A percentile compares a stretch with the other conserved stretches of the same genome.
These are phyloP conservation scores for Pristionchus fissidentatus DNA, from an alignment of 2,888 invertebrate genomes.

Conservation along the genomic window DNA sequence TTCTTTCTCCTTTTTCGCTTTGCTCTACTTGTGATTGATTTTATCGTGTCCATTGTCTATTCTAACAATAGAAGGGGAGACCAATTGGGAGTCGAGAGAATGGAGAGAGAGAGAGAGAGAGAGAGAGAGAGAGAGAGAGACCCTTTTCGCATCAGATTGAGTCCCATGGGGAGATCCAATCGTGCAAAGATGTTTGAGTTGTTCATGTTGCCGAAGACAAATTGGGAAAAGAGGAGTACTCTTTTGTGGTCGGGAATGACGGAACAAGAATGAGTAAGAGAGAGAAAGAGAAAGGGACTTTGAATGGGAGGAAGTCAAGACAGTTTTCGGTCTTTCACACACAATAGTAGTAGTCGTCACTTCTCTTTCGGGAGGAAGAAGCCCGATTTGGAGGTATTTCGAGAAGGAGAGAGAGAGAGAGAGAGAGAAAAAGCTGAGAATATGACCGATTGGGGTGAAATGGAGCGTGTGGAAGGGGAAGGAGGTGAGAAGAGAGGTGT, in stretches of 20 bases:
- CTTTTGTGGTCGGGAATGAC: neutral
- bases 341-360: too few species aligned
- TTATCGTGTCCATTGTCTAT: neutral
- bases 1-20: conserved; percentile 1
- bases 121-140: neutral
- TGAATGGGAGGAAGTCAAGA: too few species aligned
- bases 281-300: neutral
- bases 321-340: too few species aligned
- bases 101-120: neutral
- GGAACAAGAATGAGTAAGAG: neutral
- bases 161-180: too few species aligned
- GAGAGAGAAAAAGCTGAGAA: neutral
- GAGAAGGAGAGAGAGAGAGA: neutral
- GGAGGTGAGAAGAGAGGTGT: neutral
- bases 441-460: neutral
- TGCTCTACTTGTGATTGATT: conserved; percentile 5
- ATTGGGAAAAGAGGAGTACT: neutral
- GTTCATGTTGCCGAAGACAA: conserved; percentile 34
- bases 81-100: neutral
- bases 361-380: too few species aligned
- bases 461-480: neutral
- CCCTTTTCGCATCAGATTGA: too few species aligned
- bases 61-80: neutral
- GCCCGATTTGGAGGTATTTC: too few species aligned
- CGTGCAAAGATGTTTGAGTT: conserved; percentile 42